Percentiles rank a stretch among this genome's conserved stretches.
phyloP scores from a whole-genome alignment of 2,797 vertebrate species.

The Rhinella marina region DNA sequence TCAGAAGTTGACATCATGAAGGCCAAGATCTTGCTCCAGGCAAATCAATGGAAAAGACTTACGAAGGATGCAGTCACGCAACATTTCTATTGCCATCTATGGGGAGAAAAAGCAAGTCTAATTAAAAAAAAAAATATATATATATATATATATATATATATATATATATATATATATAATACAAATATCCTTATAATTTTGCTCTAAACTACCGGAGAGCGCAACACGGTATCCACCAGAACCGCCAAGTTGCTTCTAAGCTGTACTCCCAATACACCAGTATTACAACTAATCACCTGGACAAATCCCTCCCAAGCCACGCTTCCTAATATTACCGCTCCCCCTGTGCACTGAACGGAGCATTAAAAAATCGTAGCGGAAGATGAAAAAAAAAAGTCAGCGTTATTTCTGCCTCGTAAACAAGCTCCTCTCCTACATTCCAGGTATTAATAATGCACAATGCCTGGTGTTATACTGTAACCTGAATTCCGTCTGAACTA shows the following conservation, averaged over 20 bases:
- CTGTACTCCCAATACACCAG: conserved; percentile 4
- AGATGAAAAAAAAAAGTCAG: conserved; percentile 17
- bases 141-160: too few species aligned
- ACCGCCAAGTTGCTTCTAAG: conserved; percentile 9
- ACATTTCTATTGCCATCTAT: background rate
- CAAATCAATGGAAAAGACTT: background rate
- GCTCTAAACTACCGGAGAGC: background rate
- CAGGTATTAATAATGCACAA: conserved; percentile 30
- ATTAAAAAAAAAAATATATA: background rate
- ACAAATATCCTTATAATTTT: background rate
- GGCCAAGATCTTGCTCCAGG: background rate
- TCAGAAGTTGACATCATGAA: background rate
- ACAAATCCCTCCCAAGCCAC: conserved; percentile 21
- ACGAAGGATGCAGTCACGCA: background rate
- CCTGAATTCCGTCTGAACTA: background rate
- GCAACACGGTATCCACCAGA: background rate
- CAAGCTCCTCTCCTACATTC: background rate
- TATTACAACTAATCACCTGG: conserved; percentile 20
- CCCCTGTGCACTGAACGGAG: background rate
- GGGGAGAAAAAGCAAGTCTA: background rate
- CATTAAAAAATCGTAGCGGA: conserved; percentile 4
- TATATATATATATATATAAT: too few species aligned
- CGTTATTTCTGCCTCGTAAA: background rate
- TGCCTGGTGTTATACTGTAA: background rate
- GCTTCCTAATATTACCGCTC: conserved; percentile 14